Evolutionary conservation across 2,888 invertebrate species (phyloP), one percentile per base, ranked within the genome.

Genomic region (Xylophagus ater): DNA sequence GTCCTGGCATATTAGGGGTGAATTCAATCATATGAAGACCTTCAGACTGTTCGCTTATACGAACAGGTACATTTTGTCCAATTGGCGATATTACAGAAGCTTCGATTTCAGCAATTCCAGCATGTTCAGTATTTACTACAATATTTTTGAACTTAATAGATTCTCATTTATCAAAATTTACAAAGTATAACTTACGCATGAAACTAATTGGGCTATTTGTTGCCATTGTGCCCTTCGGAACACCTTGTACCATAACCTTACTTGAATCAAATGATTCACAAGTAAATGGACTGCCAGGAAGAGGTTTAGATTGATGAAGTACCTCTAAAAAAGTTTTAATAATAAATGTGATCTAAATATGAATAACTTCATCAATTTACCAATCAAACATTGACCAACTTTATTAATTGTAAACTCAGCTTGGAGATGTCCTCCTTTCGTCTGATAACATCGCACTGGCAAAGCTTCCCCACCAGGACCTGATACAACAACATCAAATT

Each of bases 361-460:
- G 8, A 10, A 21, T 6, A 18, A n/a, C n/a, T n/a, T n/a, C n/a
- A n/a, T n/a, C n/a, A 9, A 53, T 59, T 61, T 51, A 81, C 81
- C 75, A 50, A 76, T 73, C 31, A 74, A 69, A 51, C 75, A 75
- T 48, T 77, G 73, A 32, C 81, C 81, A 17, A 83, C 75, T 54
- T 81, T 81, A 42, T 80, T 78, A 20, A 87, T 80, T 12, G 82
- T 83, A 64, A 86, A 98, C 64, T 98, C 97, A 0, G 96, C 96
- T 59, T 92, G 81, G 40, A 94, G 70, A 55, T 92, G 82, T 2
- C 96, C 96, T 44, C 94, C 92, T 56, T 94, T 88, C 44, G 96
- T 96, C 59, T 92, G 92, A 62, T 93, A 93, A 58, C 97, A 94
- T 41, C 92, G 62, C 3, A 96, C 89, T 0, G 90, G 88, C 28